phyloP scores from a whole-genome alignment of 2,888 invertebrate species.

The Parnassius orleans region DNA sequence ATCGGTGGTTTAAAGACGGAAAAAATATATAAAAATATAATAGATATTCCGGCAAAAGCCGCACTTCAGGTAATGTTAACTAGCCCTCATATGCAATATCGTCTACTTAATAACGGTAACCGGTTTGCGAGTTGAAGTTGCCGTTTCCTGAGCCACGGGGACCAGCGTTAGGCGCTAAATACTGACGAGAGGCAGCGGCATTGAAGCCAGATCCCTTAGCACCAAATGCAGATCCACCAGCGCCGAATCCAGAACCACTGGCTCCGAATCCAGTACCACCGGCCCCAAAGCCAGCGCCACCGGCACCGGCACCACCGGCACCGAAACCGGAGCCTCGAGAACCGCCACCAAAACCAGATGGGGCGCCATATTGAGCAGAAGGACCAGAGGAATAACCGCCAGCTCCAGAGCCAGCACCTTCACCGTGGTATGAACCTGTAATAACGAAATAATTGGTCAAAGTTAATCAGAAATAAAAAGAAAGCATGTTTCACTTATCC shows the following conservation, averaged over 20 bases:
- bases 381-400: slow-evolving; percentile 39
- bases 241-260: slow-evolving; percentile 29
- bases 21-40: slow-evolving; percentile 6
- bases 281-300: slow-evolving; percentile 30
- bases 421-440: slow-evolving; percentile 71
- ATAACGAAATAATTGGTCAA: slow-evolving; percentile 19
- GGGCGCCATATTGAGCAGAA: slow-evolving; percentile 38
- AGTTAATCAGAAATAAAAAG: not conserved
- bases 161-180: slow-evolving; percentile 67
- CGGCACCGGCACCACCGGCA: slow-evolving; percentile 36
- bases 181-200: slow-evolving; percentile 64
- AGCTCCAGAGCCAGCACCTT: slow-evolving; percentile 53
- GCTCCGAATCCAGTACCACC: slow-evolving; percentile 30
- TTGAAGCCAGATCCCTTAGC: slow-evolving; percentile 38
- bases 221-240: slow-evolving; percentile 33
- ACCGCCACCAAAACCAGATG: slow-evolving; percentile 38
- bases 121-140: slow-evolving; percentile 71
- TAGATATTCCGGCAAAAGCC: slow-evolving; percentile 13
- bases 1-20: slow-evolving; percentile 21
- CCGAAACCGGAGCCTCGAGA: slow-evolving; percentile 30
- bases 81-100: slow-evolving; percentile 26
- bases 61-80: slow-evolving; percentile 13
- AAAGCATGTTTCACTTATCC: too few species aligned
- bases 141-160: slow-evolving; percentile 63
- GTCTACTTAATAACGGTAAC: slow-evolving; percentile 63